A percentile compares a stretch with the other conserved stretches of the same genome.
phyloP scores from a whole-genome alignment of 1,140 invertebrate genomes.

The Euborellia annulipes region DNA sequence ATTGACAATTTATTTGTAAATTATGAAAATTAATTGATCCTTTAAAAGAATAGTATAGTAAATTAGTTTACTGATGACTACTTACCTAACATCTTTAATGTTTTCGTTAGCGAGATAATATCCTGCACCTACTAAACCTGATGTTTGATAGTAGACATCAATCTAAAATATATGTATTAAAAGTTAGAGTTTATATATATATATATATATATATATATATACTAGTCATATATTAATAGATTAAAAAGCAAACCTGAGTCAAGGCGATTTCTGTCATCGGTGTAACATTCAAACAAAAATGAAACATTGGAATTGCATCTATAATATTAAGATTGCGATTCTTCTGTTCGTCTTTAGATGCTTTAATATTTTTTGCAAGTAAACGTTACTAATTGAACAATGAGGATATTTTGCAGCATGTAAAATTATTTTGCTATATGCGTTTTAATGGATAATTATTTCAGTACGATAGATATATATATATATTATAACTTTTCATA shows the following conservation, averaged over 20 bases:
- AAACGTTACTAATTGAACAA: conserved; percentile 80
- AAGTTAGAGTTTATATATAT: conserved; percentile 1
- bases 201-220: background rate
- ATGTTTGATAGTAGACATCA: conserved; percentile 1
- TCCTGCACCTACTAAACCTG: conserved; percentile 56
- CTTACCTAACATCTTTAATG: conserved; percentile 49
- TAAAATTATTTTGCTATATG: conserved; percentile 81
- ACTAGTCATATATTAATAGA: background rate
- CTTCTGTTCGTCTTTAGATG: conserved; percentile 35
- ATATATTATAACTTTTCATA: too few species aligned
- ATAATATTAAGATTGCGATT: conserved; percentile 51
- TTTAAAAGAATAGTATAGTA: too few species aligned
- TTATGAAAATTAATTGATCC: background rate
- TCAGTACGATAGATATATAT: too few species aligned
- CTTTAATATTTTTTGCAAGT: conserved; percentile 50
- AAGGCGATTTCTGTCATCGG: conserved; percentile 89
- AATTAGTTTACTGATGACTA: background rate
- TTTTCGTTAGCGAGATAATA: conserved; percentile 84
- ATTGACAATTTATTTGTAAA: background rate
- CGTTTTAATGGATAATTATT: too few species aligned
- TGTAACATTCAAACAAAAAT: conserved; percentile 72
- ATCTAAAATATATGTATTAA: conserved; percentile 9
- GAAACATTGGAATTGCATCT: conserved; percentile 81
- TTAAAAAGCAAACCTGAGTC: conserved; percentile 50
- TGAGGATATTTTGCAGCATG: conserved; percentile 90